phyloP scores from a whole-genome alignment of 2,113 vertebrate genomes.

The Xiphorhynchus elegans region DNA sequence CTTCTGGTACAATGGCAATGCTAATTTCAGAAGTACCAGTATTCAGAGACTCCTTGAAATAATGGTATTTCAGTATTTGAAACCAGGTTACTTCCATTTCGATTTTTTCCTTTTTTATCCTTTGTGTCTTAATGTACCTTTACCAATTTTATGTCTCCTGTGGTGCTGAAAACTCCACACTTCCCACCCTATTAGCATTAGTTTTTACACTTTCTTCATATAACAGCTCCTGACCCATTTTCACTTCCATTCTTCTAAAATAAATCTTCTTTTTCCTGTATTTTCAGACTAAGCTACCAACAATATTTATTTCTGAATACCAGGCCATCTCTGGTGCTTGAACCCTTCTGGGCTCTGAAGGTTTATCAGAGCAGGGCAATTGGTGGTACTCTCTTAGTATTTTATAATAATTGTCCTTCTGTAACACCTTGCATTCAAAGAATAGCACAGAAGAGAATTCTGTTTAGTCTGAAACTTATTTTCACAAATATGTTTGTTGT shows the following conservation, averaged over 20 bases:
- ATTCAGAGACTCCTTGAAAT: neutral
- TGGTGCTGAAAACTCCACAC: slow-evolving; percentile 4
- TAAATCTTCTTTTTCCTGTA: neutral
- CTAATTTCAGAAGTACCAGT: neutral
- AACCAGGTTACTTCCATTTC: neutral
- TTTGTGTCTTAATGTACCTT: neutral
- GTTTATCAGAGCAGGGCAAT: neutral
- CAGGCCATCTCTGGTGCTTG: neutral
- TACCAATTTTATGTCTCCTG: neutral
- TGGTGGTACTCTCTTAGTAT: neutral
- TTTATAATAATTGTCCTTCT: neutral
- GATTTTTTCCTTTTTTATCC: neutral
- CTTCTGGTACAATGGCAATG: neutral
- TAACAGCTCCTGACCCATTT: slow-evolving; percentile 10
- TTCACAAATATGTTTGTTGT: neutral
- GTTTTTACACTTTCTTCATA: neutral
- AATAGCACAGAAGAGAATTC: neutral
- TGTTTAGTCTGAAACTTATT: neutral
- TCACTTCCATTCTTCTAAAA: neutral
- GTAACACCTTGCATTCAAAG: neutral
- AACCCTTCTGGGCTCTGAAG: neutral
- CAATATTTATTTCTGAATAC: neutral
- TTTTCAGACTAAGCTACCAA: neutral
- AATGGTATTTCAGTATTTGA: neutral
- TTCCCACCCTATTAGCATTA: neutral